Evolutionary conservation across 2,113 vertebrate genomes (phyloP), one percentile per base, ranked within the genome.

Genomic region (Pelvicachromis taeniatus): DNA sequence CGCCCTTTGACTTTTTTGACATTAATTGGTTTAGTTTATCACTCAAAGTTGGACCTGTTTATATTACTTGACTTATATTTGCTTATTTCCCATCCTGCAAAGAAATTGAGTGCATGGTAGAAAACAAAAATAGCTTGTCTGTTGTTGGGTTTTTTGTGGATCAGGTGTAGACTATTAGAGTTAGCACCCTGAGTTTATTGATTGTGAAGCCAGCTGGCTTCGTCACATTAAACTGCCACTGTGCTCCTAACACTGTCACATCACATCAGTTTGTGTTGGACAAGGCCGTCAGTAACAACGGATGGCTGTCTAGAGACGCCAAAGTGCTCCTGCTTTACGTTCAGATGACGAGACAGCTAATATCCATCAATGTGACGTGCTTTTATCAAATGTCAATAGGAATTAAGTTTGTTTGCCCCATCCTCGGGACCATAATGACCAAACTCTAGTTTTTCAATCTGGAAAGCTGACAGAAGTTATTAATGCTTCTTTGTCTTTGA

Each of bases 391-490:
- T 5, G 23, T 63, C 86, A 91, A 85, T 84, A 88, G 77, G 59
- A 83, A 83, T 80, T 13, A 42, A 35, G 80, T 78, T 85, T 83
- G 86, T 87, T 87, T 80, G 65, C 23, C 21, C 10, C 61, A 58
- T 85, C 53, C 29, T 59, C 55, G 9, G 17, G 35, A 52, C 38
- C 52, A 42, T 70, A 82, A 85, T 84, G 83, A 86, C 83, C 65
- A 87, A 59, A 84, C 70, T 80, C 82, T 50, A 65, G 59, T 88
- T 89, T 75, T 91, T 88, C 50, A 85, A 61, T 91, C 61, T 80
- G 42, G 63, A 87, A 82, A 86, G 42, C 84, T 93, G 91, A 91
- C 89, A 92, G 63, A 75, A 82, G 82, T 89, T 82, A 91, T 92
- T 92, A 93, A 93, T 84, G 53, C 54, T 58, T 78, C 17, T 65